Conservation (phyloP, 1,140 invertebrate genomes). For the Odontomachus brunneus region DNA sequence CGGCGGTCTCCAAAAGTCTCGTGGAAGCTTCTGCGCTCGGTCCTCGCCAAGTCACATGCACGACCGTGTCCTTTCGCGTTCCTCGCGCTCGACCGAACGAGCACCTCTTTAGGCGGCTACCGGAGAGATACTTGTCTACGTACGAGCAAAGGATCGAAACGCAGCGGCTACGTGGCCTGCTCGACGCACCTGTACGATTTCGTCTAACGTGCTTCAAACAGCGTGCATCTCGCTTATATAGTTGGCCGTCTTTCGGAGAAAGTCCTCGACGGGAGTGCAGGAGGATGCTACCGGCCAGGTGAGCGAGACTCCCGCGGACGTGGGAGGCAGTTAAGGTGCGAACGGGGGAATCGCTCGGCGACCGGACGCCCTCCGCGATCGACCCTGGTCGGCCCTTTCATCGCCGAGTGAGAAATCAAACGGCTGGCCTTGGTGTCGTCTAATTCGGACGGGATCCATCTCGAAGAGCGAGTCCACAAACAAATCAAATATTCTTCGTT, state of each 20-base stretch:
- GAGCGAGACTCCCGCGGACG: slow-evolving; percentile 71
- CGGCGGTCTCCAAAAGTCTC: slow-evolving; percentile 28
- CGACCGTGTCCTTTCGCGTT: slow-evolving; percentile 36
- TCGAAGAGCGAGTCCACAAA: too few species aligned
- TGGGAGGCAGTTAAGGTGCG: slow-evolving; percentile 45
- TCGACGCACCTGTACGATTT: slow-evolving; percentile 80
- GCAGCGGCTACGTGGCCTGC: slow-evolving; percentile 70
- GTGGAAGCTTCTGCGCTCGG: slow-evolving; percentile 23
- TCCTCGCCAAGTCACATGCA: slow-evolving; percentile 65
- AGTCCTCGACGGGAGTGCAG: slow-evolving; percentile 79
- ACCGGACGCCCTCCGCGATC: slow-evolving; percentile 61
- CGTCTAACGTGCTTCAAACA: slow-evolving; percentile 84
- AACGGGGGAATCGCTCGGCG: not conserved
- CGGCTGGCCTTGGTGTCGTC: too few species aligned
- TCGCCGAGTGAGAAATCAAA: not conserved
- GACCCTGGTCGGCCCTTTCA: slow-evolving; percentile 71
- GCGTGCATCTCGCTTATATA: slow-evolving; percentile 84
- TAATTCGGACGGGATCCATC: too few species aligned
- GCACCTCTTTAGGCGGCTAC: not conserved
- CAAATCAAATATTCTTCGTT: too few species aligned
- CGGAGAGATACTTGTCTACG: not conserved
- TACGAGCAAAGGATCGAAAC: not conserved
- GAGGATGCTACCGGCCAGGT: slow-evolving; percentile 79
- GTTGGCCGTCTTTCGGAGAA: slow-evolving; percentile 85
- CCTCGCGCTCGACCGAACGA: slow-evolving; percentile 4